Conservation (phyloP, 92 coral and sea anemone species). For the Phenganax stokvisi region DNA sequence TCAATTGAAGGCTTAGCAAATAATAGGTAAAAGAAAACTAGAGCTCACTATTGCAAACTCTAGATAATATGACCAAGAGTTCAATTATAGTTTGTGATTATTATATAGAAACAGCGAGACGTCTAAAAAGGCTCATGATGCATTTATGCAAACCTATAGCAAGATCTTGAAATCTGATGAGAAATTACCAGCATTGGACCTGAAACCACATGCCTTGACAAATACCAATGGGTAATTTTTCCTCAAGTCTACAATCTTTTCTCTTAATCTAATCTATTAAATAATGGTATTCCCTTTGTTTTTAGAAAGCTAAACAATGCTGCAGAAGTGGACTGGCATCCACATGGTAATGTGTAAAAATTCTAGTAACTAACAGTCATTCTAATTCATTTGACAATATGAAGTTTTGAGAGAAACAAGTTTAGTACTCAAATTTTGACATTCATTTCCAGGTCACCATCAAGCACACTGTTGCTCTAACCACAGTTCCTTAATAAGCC, state of each 20-base stretch:
- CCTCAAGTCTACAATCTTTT: not conserved
- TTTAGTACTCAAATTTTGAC: not conserved
- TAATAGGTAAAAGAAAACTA: not conserved
- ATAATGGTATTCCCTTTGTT: not conserved
- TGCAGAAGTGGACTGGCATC: not conserved
- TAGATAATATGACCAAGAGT: not conserved
- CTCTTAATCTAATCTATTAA: not conserved
- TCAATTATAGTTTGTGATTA: not conserved
- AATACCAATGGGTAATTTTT: not conserved
- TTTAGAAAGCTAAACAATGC: slow-evolving; percentile 18
- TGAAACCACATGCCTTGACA: slow-evolving; percentile 53
- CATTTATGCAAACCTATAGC: slow-evolving; percentile 69
- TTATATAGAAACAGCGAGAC: slow-evolving; percentile 59
- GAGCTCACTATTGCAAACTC: not conserved
- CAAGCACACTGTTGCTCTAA: slow-evolving; percentile 70
- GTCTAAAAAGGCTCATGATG: slow-evolving; percentile 66
- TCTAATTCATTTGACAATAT: not conserved
- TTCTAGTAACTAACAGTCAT: too few relatives aligned
- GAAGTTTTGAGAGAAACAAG: not conserved
- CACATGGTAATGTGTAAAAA: slow-evolving; percentile 1
- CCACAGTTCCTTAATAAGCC: slow-evolving; percentile 57
- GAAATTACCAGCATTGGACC: slow-evolving; percentile 35
- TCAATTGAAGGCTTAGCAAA: slow-evolving; percentile 70
- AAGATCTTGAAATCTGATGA: slow-evolving; percentile 59
- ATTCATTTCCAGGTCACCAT: slow-evolving; percentile 59